Percentiles rank a stretch among this genome's conserved stretches.
These are phyloP conservation scores for Eugnorisma glareosa DNA, from an alignment of 2,888 invertebrate genomes.

Conservation along the genomic window DNA sequence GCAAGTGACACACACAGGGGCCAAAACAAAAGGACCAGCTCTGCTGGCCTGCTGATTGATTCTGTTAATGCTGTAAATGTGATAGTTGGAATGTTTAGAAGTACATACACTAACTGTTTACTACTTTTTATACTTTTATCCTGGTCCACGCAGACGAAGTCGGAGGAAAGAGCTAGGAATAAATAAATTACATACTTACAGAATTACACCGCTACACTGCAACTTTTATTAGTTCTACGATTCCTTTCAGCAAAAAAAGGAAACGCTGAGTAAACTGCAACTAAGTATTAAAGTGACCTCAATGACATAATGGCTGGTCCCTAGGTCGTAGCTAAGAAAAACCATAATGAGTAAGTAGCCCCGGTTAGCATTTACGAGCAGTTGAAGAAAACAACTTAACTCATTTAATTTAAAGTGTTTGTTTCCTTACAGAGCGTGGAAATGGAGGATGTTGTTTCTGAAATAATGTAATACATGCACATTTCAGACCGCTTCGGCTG, in stretches of 20 bases:
- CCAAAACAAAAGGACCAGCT: too few species aligned
- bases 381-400: constrained; percentile 46
- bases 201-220: not conserved
- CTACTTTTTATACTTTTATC: too few species aligned
- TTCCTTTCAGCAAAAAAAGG: constrained; percentile 14
- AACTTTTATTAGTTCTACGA: not conserved
- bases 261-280: constrained; percentile 32
- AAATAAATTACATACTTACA: too few species aligned
- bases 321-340: constrained; percentile 24
- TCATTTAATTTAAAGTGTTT: constrained; percentile 44
- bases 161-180: too few species aligned
- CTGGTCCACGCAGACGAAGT: too few species aligned
- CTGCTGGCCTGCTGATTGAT: too few species aligned
- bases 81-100: not conserved
- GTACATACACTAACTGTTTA: not conserved
- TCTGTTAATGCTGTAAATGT: not conserved
- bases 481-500: not conserved
- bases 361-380: constrained; percentile 50
- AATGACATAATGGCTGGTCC: constrained; percentile 51
- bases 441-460: not conserved
- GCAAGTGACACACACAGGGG: not conserved
- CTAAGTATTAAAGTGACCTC: constrained; percentile 45
- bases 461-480: not conserved
- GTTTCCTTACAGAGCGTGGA: constrained; percentile 6
- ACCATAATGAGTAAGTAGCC: constrained; percentile 42